Conservation (phyloP, 1,140 invertebrate genomes). For the Anastrepha ludens region DNA sequence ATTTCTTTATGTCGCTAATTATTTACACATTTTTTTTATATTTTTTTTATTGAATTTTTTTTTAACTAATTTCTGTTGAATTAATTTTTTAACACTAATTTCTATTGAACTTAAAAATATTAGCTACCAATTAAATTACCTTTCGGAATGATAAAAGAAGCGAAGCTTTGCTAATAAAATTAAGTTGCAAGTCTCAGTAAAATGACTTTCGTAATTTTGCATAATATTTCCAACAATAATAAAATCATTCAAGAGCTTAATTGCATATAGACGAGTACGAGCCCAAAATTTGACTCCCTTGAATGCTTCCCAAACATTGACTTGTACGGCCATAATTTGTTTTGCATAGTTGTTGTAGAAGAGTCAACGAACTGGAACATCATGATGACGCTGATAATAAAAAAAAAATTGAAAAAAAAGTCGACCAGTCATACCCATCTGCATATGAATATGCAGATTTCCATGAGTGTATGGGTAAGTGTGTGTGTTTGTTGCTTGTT, state of each 20-base stretch:
- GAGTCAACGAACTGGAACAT: constrained; percentile 44
- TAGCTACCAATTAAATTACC: background rate
- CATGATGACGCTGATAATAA: constrained; percentile 37
- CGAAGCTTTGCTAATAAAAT: constrained; percentile 1
- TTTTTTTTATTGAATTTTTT: background rate
- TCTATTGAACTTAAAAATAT: background rate
- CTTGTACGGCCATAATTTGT: background rate
- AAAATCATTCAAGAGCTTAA: background rate
- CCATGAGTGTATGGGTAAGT: background rate
- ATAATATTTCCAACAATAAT: background rate
- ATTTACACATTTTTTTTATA: no score
- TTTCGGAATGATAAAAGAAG: background rate
- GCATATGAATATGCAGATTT: background rate
- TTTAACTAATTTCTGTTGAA: background rate
- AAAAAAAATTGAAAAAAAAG: background rate
- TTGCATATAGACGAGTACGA: background rate
- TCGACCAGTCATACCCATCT: background rate
- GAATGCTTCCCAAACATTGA: background rate
- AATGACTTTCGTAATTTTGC: background rate
- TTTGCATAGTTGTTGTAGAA: background rate
- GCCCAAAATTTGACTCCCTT: background rate
- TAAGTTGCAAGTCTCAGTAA: background rate
- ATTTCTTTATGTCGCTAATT: background rate
- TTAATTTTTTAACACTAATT: background rate
- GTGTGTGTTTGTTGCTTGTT: background rate